Percentiles rank a stretch among this genome's conserved stretches.
Evolutionary conservation across 2,888 invertebrate genomes (phyloP).

Genomic region (Parthenolecanium corni): DNA sequence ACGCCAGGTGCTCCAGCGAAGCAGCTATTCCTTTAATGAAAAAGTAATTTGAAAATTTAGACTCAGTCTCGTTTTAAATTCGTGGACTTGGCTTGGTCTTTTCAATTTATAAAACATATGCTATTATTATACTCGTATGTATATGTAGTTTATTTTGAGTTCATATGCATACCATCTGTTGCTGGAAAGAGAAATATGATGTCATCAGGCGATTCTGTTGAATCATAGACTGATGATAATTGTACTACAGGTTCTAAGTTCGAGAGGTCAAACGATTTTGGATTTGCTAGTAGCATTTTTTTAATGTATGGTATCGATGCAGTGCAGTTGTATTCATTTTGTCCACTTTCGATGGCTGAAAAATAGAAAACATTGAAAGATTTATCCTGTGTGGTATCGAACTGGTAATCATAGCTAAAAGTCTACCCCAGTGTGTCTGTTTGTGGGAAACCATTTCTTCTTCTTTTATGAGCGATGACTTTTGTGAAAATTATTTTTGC

Average conservation of each 20-base stretch:
- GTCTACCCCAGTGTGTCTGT: no score
- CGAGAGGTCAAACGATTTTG: neutral
- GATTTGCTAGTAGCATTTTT: neutral
- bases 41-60: no score
- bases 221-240: neutral
- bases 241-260: neutral
- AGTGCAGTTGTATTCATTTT: neutral
- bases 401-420: no score
- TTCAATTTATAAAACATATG: no score
- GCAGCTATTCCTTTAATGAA: slow-evolving; percentile 1
- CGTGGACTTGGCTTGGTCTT: no score
- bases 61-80: no score
- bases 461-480: no score
- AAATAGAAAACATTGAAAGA: neutral
- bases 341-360: neutral
- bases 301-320: neutral
- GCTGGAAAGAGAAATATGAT: neutral
- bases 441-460: no score
- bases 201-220: neutral
- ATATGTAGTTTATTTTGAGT: no score
- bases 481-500: no score
- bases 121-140: no score
- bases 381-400: no score
- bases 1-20: neutral
- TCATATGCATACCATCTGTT: neutral